Base-by-base conservation (phyloP, 1,140 invertebrate species). In the Drosophila lacteicornis region DNA sequence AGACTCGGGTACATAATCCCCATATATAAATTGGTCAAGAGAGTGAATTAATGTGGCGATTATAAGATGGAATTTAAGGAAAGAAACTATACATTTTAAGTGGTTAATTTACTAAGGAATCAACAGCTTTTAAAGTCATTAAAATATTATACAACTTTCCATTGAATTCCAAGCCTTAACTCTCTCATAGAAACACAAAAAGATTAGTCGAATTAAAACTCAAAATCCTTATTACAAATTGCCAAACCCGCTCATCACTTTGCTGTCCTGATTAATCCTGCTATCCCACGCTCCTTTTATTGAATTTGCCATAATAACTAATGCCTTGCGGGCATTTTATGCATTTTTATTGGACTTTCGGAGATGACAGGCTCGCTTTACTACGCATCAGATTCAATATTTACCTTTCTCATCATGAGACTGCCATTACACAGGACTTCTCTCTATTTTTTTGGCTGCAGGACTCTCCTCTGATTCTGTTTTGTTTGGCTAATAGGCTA, bases 401-500 rank as follows among this genome's bases (percentile, higher is more conserved):
- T 90, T 90, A 79, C 79, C 75, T 90, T 90, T 90, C 85, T 90
- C 85, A 90, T 90, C 82, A 90, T 79, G 85, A 73, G 63, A 62
- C 56, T 79, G 59, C 38, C 74, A 68, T 69, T 73, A 49, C 49
- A 45, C 13, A 57, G 63, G 75, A 49, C n/a, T 55, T 13, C 13
- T 60, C 59, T 38, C 9, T 11, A 13, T 75, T 75, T 66, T 66
- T 59, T 57, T 49, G 38, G 17, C 15, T 38, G 53, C 36, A 56
- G 53, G 50, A 40, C 43, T 50, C 51, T 46, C 17, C 12, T 40
- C 2, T 45, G 51, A 66, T 62, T 57, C 43, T 73, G 63, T 87
- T 63, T 83, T 87, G 77, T 90, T 81, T 82, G 79, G 56, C 81
- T 90, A 90, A 90, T 90, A 90, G 85, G 85, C 85, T 90, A 90